Evolutionary conservation across 92 coral and sea anemone genomes (phyloP), one percentile per base, ranked within the genome.

Genomic region (Anthopleura xanthogrammica): DNA sequence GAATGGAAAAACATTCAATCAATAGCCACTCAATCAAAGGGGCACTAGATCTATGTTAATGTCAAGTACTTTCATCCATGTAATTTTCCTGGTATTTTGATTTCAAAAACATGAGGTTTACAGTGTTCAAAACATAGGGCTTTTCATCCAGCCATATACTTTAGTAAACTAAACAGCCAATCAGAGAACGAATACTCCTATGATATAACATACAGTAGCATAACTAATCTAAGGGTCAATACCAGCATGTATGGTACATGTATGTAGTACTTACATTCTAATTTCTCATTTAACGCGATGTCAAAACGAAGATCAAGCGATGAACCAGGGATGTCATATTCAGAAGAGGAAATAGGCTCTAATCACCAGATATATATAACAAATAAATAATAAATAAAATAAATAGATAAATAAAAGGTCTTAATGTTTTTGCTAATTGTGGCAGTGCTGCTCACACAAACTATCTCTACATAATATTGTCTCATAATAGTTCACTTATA

Each of bases 241-340:
- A n/a, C 70, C 70, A 62, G 40, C 57, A 0, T 19, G 39, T 2
- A 76, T 19, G 43, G 13, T 43, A 52, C 24, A 76, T 43, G 55
- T 20, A 48, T 40, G 73, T 4, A 79, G 73, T 40, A 56, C 83
- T 64, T 41, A 62, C 83, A 60, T 80, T 64, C 75, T 64, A 62
- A 19, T 20, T 42, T 62, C 56, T 80, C 83, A 41, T 80, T 80
- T 20, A 80, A n/a, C 20, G 76, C 72, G 41, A 80, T 80, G 83
- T 80, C 83, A 80, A 29, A 80, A 40, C 83, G 83, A 43, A n/a
- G 42, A 65, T 80, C 83, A 80, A 64, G 83, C 16, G 82, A 79
- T 50, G 83, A 41, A 60, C 74, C 74, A 68, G 74, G 74, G 36
- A 68, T 68, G 74, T 68, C 74, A 68, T 3, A 68, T 68, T 12